A percentile compares a stretch with the other conserved stretches of the same genome.
These are phyloP conservation scores for Hemaris fuciformis DNA, from an alignment of 2,888 invertebrate genomes.

Conservation along the genomic window DNA sequence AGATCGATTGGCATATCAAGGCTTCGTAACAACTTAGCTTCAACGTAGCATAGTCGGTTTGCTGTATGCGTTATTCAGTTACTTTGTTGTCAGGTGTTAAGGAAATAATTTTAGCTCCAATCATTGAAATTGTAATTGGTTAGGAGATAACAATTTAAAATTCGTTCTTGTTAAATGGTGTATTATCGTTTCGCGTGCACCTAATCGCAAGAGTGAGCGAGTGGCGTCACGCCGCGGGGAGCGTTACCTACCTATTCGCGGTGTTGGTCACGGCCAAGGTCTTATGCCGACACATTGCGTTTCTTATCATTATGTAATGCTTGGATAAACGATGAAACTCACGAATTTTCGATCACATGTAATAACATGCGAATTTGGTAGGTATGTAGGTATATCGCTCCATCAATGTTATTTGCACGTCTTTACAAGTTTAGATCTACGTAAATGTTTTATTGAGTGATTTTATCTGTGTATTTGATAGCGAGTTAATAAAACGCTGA, in stretches of 20 bases:
- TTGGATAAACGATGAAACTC: slow-evolving; percentile 54
- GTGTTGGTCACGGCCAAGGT: slow-evolving; percentile 79
- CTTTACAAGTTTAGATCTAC: background rate
- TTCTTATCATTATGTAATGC: slow-evolving; percentile 63
- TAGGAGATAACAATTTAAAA: slow-evolving; percentile 5
- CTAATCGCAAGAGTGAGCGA: slow-evolving; percentile 48
- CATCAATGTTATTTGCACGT: background rate
- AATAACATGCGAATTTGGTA: slow-evolving; percentile 9
- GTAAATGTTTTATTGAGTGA: background rate
- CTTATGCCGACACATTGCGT: slow-evolving; percentile 55
- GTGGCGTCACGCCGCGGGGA: slow-evolving; percentile 62
- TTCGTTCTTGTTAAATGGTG: slow-evolving; percentile 28
- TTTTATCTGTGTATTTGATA: background rate
- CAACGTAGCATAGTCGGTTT: background rate
- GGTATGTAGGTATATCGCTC: background rate
- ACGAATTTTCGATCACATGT: slow-evolving; percentile 35
- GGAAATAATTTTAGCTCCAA: background rate
- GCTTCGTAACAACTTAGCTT: background rate
- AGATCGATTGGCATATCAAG: background rate
- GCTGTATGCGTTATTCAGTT: background rate
- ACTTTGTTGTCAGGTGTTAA: background rate
- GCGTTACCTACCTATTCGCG: slow-evolving; percentile 47
- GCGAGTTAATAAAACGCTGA: background rate
- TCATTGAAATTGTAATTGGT: background rate
- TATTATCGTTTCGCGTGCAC: slow-evolving; percentile 48